Percentiles rank a stretch among this genome's conserved stretches.
Conservation (phyloP, 2,888 invertebrate genomes). For the Chirona hameri region DNA sequence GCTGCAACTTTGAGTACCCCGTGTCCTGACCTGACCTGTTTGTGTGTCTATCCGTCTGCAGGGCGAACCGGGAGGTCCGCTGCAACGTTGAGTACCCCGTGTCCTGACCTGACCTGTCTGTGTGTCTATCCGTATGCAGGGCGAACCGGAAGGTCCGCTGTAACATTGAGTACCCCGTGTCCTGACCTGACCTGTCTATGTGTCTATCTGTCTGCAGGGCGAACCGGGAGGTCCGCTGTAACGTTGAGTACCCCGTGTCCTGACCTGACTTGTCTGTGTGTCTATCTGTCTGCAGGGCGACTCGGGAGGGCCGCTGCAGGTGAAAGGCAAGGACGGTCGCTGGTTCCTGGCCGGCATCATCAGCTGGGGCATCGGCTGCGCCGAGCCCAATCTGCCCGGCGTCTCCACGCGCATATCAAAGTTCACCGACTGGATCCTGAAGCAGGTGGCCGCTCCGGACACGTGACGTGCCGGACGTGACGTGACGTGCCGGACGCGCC, state of each 20-base stretch:
- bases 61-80: not conserved
- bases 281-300: conserved; percentile 63
- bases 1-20: too few relatives aligned
- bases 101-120: too few relatives aligned
- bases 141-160: too few relatives aligned
- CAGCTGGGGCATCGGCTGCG: conserved; percentile 75
- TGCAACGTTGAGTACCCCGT: too few relatives aligned
- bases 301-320: conserved; percentile 77
- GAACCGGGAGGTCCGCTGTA: too few relatives aligned
- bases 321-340: conserved; percentile 76
- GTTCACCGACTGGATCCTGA: conserved; percentile 69
- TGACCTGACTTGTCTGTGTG: not conserved
- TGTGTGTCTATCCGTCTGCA: not conserved
- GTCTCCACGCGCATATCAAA: conserved; percentile 92
- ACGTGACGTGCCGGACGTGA: not conserved
- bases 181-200: too few relatives aligned
- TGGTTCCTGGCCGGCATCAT: conserved; percentile 91
- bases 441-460: conserved; percentile 32
- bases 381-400: conserved; percentile 86
- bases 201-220: too few relatives aligned
- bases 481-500: not conserved
- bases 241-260: too few relatives aligned
- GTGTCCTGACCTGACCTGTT: not conserved
- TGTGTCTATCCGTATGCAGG: too few relatives aligned
- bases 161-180: too few relatives aligned